phyloP scores from a whole-genome alignment of 2,113 vertebrate genomes.

The Telmatochromis brichardi region DNA sequence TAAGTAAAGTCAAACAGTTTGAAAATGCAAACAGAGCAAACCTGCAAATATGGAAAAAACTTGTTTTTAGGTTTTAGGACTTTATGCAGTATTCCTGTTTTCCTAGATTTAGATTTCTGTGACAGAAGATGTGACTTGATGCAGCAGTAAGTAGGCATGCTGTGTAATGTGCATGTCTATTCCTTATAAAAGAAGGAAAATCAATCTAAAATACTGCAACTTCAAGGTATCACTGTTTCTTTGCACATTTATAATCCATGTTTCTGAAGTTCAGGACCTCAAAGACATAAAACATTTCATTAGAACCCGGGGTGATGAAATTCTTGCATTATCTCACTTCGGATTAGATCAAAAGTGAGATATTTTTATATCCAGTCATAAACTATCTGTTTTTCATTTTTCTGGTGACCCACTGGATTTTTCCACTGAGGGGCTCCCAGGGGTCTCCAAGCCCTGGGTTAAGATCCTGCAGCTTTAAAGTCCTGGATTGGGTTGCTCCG shows the following conservation, averaged over 20 bases:
- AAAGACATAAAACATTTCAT: not conserved
- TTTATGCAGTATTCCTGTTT: not conserved
- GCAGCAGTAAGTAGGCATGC: not conserved
- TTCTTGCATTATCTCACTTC: not conserved
- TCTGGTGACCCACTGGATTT: not conserved
- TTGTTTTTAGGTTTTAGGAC: not conserved
- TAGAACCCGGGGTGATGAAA: not conserved
- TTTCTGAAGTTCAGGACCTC: not conserved
- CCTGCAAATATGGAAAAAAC: not conserved
- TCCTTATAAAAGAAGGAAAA: not conserved
- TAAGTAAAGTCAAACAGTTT: not conserved
- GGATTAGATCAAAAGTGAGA: not conserved
- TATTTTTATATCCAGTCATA: not conserved
- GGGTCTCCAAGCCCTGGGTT: not conserved
- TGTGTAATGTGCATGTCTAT: not conserved
- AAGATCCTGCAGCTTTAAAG: not conserved
- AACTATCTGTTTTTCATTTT: not conserved
- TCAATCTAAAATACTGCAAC: not conserved
- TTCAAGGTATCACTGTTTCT: not conserved
- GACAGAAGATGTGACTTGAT: not conserved
- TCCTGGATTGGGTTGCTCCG: slow-evolving; percentile 8
- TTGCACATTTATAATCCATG: not conserved
- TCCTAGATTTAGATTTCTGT: not conserved
- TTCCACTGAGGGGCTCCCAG: not conserved
- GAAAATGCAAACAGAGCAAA: not conserved